phyloP scores from a whole-genome alignment of 1,140 invertebrate species.

The Temnothorax nylanderi region DNA sequence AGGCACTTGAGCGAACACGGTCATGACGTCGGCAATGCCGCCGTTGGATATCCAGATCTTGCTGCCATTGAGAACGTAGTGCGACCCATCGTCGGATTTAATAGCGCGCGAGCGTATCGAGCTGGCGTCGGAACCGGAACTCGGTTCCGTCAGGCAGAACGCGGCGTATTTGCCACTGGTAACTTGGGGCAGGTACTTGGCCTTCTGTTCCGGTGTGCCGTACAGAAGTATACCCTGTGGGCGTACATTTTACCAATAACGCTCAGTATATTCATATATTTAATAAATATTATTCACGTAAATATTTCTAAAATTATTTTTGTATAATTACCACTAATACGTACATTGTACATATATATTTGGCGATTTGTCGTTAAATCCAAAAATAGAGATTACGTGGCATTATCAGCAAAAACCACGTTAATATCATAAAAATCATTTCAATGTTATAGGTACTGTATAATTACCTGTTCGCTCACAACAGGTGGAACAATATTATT shows the following conservation, averaged over 20 bases:
- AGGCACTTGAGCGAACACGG: constrained; percentile 98
- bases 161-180: constrained; percentile 95
- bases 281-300: too few relatives aligned
- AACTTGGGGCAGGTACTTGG: constrained; percentile 96
- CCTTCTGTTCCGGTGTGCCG: constrained; percentile 95
- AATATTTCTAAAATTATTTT: too few relatives aligned
- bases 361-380: too few relatives aligned
- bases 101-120: constrained; percentile 94
- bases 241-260: constrained; percentile 90
- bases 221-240: constrained; percentile 95
- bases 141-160: constrained; percentile 99
- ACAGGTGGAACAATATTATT: too few relatives aligned
- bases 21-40: constrained; percentile 98
- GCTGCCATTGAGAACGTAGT: constrained; percentile 98
- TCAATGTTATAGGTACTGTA: too few relatives aligned
- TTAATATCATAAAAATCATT: too few relatives aligned
- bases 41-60: constrained; percentile 99
- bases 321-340: constrained; percentile 94
- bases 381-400: too few relatives aligned
- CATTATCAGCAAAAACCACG: too few relatives aligned
- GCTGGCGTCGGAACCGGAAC: constrained; percentile 96
- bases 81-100: constrained; percentile 94
- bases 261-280: constrained; percentile 86
- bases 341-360: too few relatives aligned
- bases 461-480: too few relatives aligned